Percentiles rank a stretch among this genome's conserved stretches.
Conservation (phyloP, 1,140 invertebrate genomes). For the Pseudobourletiella spinata region DNA sequence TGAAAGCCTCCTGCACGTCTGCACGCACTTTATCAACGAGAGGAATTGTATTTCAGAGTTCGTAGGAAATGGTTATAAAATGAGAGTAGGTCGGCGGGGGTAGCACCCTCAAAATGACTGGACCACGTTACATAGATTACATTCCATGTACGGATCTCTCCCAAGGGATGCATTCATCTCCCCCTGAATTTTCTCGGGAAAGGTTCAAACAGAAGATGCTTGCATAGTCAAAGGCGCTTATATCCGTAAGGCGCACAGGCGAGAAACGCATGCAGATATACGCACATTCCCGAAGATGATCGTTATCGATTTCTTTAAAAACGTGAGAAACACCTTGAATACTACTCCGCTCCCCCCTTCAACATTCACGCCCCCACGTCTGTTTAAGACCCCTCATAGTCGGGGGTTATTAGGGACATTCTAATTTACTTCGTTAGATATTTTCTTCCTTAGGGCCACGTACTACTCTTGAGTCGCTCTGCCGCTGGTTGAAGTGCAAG, state of each 20-base stretch:
- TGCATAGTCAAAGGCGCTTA: too few relatives aligned
- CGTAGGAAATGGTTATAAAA: conserved; percentile 7
- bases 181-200: background rate
- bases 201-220: too few relatives aligned
- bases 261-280: too few relatives aligned
- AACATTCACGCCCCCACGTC: too few relatives aligned
- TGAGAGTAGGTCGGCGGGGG: conserved; percentile 7
- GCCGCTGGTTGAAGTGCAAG: too few relatives aligned
- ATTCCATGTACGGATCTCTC: background rate
- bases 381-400: too few relatives aligned
- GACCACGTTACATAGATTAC: conserved; percentile 8
- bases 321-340: background rate
- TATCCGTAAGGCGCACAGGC: too few relatives aligned
- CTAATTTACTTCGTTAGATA: too few relatives aligned
- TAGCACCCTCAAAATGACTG: background rate
- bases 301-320: background rate
- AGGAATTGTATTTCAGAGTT: background rate
- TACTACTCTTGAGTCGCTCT: too few relatives aligned
- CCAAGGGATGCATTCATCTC: conserved; percentile 3
- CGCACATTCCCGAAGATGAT: background rate
- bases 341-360: background rate
- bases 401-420: too few relatives aligned
- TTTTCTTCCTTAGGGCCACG: background rate
- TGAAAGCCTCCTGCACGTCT: too few relatives aligned
- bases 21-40: background rate